phyloP scores from a whole-genome alignment of 1,140 invertebrate species.

The Oedothorax gibbosus region DNA sequence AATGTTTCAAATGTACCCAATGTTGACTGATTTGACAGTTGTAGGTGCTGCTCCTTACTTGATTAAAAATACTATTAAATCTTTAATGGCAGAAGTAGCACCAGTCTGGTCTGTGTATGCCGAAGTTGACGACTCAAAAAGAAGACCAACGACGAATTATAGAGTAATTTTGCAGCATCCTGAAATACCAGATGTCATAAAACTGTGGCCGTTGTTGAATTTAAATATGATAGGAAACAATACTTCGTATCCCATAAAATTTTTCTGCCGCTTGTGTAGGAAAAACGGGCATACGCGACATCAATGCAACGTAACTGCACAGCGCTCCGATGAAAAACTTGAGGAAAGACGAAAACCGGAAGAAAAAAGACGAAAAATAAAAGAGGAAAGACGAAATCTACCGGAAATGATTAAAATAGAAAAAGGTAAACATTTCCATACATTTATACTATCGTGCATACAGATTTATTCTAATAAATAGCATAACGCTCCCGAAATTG shows the following conservation, averaged over 20 bases:
- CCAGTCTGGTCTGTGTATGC: not conserved
- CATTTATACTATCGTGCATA: too few species aligned
- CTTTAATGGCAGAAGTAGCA: not conserved
- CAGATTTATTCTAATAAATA: too few species aligned
- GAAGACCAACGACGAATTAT: not conserved
- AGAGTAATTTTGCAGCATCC: not conserved
- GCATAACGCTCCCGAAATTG: too few species aligned
- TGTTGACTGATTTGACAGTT: not conserved
- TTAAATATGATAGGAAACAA: not conserved
- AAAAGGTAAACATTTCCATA: too few species aligned
- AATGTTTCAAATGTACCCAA: not conserved
- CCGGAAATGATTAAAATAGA: too few species aligned
- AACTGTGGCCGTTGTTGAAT: not conserved
- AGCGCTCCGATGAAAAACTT: too few species aligned
- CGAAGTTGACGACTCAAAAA: too few species aligned
- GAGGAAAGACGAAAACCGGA: not conserved
- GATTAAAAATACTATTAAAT: not conserved
- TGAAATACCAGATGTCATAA: not conserved
- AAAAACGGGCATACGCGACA: not conserved
- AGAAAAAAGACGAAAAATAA: not conserved
- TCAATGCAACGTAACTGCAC: not conserved
- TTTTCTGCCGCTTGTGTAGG: constrained; percentile 2
- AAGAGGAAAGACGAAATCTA: not conserved
- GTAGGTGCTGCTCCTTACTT: not conserved
- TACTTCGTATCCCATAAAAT: not conserved